phyloP scores from a whole-genome alignment of 64 coral and sea anemone genomes.

The Porites australiensis region DNA sequence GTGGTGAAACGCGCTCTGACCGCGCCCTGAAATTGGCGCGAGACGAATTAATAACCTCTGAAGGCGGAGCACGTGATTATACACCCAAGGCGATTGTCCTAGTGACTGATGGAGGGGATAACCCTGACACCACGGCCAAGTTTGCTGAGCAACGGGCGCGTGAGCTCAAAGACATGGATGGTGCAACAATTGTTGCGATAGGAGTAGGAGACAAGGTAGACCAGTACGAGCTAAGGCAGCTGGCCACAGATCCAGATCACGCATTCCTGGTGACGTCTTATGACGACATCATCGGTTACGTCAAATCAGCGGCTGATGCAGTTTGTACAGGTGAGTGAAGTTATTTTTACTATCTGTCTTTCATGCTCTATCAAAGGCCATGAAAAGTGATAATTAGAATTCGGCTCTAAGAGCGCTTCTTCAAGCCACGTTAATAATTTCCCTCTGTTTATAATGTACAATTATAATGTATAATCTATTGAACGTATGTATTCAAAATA shows the following conservation, averaged over 20 bases:
- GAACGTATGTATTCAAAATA: too few relatives aligned
- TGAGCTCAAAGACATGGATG: slow-evolving; percentile 91
- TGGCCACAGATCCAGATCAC: slow-evolving; percentile 93
- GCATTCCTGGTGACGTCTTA: slow-evolving; percentile 87
- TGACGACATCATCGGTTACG: slow-evolving; percentile 90
- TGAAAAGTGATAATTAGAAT: too few relatives aligned
- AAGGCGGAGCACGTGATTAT: slow-evolving; percentile 57
- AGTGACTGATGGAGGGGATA: slow-evolving; percentile 87
- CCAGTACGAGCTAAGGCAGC: slow-evolving; percentile 83
- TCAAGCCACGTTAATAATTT: too few relatives aligned
- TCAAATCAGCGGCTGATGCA: slow-evolving; percentile 85
- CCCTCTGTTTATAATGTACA: too few relatives aligned
- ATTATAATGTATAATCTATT: too few relatives aligned
- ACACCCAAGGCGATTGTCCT: slow-evolving; percentile 84
- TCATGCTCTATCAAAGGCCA: not conserved
- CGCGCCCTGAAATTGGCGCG: slow-evolving; percentile 80
- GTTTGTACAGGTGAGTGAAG: slow-evolving; percentile 70
- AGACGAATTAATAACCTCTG: slow-evolving; percentile 54
- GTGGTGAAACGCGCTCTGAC: slow-evolving; percentile 89
- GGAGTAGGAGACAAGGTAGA: slow-evolving; percentile 90
- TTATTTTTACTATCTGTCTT: not conserved
- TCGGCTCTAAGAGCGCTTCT: too few relatives aligned
- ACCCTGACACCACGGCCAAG: slow-evolving; percentile 52
- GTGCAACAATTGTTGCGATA: slow-evolving; percentile 87
- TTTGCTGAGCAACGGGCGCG: slow-evolving; percentile 83